Evolutionary conservation across 2,113 vertebrate genomes (phyloP), one percentile per base, ranked within the genome.

Genomic region (Tragulus kanchil): DNA sequence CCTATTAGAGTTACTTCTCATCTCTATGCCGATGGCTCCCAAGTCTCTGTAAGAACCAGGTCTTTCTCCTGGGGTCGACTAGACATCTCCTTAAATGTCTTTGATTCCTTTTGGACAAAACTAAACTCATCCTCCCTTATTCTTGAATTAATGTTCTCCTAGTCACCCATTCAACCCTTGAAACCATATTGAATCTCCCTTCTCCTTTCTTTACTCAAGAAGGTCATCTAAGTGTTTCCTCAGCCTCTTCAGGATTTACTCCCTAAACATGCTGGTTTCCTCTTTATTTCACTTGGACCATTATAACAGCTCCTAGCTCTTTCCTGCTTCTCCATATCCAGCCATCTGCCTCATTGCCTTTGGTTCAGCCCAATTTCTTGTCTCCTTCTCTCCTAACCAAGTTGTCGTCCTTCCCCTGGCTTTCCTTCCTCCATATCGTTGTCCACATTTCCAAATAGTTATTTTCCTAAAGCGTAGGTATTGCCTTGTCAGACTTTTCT

Each of bases 321-420:
- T 67, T 31, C 23, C 5, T 1, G 0, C 14, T 14, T 23, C 36
- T 13, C 16, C 19, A 1, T 10, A 11, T 9, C 65, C 17, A n/a
- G 50, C 23, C 28, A n/a, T 26, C 36, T 36, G 1, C 69, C 56
- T 85, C 36, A 3, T 19, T 4, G 23, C 67, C 26, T 15, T 25
- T 28, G 52, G 19, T 75, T 11, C 28, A 25, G 25, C 23, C 82
- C 87, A 52, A 0, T 17, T 52, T 21, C 31, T 5, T 31, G 45
- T 16, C 64, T 5, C 65, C 61, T 77, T 19, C 23, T 17, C 50
- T 85, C 45, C n/a, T 59, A 36, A 42, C 19, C 10, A 42, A n/a
- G 25, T 86, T 15, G 31, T 42, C 59, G 10, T 31, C 58, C 81
- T 73, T 17, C 25, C 9, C 31, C 67, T 26, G 56, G 23, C 54